A percentile compares a stretch with the other conserved stretches of the same genome.
phyloP scores from a whole-genome alignment of 1,140 invertebrate species.

The Hormaphis cornu region DNA sequence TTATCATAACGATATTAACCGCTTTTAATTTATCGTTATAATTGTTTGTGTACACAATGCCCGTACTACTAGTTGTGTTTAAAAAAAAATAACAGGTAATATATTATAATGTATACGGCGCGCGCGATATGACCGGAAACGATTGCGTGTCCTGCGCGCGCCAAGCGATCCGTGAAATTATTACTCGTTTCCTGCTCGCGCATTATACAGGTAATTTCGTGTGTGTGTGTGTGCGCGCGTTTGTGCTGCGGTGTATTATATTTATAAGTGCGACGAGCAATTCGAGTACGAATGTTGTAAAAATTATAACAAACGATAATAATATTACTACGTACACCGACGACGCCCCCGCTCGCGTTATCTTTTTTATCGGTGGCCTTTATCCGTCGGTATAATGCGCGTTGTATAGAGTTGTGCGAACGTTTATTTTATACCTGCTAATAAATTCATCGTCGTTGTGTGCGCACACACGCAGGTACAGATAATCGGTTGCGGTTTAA shows the following conservation, averaged over 20 bases:
- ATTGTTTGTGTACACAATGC: neutral
- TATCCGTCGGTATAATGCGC: too few relatives aligned
- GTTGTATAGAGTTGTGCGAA: too few relatives aligned
- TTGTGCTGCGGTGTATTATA: too few relatives aligned
- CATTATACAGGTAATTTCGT: neutral
- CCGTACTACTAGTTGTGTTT: neutral
- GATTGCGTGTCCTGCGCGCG: constrained; percentile 15
- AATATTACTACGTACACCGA: too few relatives aligned
- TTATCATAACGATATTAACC: constrained; percentile 21
- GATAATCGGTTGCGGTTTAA: too few relatives aligned
- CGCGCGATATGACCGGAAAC: constrained; percentile 29
- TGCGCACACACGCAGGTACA: neutral
- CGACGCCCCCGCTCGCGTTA: neutral
- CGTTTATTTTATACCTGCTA: too few relatives aligned
- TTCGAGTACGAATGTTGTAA: too few relatives aligned
- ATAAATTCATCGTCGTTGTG: neutral
- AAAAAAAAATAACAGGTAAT: neutral
- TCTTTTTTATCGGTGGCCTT: neutral
- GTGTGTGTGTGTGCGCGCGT: neutral
- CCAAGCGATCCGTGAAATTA: constrained; percentile 28
- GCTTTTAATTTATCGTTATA: constrained; percentile 19
- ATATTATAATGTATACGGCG: too few relatives aligned
- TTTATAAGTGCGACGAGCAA: too few relatives aligned
- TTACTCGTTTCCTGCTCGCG: constrained; percentile 19
- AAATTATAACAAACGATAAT: too few relatives aligned